Conservation (phyloP, 2,797 vertebrate species). For the Leptodactylus fallax region DNA sequence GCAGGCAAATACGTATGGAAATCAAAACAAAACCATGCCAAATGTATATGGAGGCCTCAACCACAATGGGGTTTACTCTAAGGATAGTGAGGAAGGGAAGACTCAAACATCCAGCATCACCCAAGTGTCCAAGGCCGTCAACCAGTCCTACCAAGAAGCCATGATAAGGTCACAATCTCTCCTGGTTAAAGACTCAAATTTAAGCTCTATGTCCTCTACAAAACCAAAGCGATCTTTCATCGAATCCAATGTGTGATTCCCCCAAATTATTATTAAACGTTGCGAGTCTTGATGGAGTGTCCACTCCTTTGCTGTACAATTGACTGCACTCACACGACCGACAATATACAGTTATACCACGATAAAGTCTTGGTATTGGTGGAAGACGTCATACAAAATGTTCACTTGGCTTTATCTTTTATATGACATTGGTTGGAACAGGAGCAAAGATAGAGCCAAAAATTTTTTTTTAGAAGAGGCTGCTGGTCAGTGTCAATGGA, state of each 20-base stretch:
- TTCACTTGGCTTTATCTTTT: not conserved
- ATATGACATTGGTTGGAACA: not conserved
- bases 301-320: not conserved
- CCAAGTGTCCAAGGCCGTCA: conserved; percentile 76
- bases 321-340: not conserved
- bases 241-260: conserved; percentile 96
- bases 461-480: not conserved
- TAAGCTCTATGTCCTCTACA: conserved; percentile 80
- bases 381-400: too few species aligned
- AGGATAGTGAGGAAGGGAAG: conserved; percentile 80
- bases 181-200: conserved; percentile 78
- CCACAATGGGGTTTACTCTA: conserved; percentile 83
- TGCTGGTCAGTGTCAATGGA: conserved; percentile 42
- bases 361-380: too few species aligned
- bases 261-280: too few species aligned
- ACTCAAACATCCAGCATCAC: conserved; percentile 80
- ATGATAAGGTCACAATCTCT: conserved; percentile 78
- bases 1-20: conserved; percentile 75
- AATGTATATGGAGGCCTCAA: conserved; percentile 71
- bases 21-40: conserved; percentile 79
- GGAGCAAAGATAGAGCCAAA: not conserved
- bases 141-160: conserved; percentile 80
- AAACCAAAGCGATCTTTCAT: conserved; percentile 99
- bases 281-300: not conserved
- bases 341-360: too few species aligned